Conservation (phyloP, 2,888 invertebrate genomes). For the Hirtodrosophila confusa region DNA sequence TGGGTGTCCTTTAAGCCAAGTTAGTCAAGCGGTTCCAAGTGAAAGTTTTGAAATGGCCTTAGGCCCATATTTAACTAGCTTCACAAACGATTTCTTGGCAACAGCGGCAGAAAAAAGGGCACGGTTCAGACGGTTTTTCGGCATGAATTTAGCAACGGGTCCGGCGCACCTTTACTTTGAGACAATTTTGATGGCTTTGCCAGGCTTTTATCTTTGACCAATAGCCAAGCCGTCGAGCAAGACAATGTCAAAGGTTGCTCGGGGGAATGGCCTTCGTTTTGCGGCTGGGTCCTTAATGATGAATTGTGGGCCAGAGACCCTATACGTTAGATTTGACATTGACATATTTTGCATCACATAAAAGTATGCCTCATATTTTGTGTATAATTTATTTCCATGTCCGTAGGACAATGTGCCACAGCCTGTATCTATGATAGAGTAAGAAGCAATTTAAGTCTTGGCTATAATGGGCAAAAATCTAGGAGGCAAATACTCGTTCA, state of each 20-base stretch:
- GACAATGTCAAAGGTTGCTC: constrained; percentile 57
- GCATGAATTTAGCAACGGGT: constrained; percentile 29
- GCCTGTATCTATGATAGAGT: constrained; percentile 35
- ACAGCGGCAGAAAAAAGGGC: constrained; percentile 21
- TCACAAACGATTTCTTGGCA: constrained; percentile 54
- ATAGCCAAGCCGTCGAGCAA: constrained; percentile 28
- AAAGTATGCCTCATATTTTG: constrained; percentile 66
- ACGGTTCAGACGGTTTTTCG: constrained; percentile 31
- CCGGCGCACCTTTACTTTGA: constrained; percentile 64
- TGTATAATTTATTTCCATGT: constrained; percentile 48
- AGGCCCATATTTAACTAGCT: constrained; percentile 77
- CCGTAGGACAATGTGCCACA: constrained; percentile 13
- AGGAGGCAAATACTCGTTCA: neutral
- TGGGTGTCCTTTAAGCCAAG: constrained; percentile 39
- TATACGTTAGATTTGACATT: constrained; percentile 69
- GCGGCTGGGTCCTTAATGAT: constrained; percentile 56
- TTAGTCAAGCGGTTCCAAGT: constrained; percentile 9
- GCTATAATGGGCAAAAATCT: constrained; percentile 7
- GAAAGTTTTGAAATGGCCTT: constrained; percentile 64
- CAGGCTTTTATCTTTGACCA: constrained; percentile 46
- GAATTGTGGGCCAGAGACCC: constrained; percentile 63
- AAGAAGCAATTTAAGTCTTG: constrained; percentile 26
- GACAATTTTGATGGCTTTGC: constrained; percentile 59
- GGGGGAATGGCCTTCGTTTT: constrained; percentile 33
- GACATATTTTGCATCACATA: constrained; percentile 72